phyloP scores from a whole-genome alignment of 2,797 vertebrate genomes.

The Hydrophis major region DNA sequence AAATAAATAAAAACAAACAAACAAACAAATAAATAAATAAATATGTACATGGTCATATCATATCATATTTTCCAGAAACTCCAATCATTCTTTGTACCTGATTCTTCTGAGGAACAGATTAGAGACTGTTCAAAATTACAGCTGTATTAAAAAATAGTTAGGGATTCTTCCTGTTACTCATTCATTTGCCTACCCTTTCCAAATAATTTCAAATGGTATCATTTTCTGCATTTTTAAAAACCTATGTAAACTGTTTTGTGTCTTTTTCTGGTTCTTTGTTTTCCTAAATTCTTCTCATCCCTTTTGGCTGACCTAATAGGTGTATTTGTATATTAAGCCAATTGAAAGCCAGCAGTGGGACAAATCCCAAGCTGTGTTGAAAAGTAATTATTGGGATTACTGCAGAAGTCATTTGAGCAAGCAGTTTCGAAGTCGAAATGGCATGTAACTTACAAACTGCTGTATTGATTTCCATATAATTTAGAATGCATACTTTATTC shows the following conservation, averaged over 20 bases:
- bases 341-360: neutral
- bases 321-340: neutral
- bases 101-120: neutral
- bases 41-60: neutral
- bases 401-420: neutral
- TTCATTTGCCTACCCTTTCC: neutral
- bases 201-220: neutral
- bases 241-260: neutral
- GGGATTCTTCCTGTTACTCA: neutral
- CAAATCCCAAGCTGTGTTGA: neutral
- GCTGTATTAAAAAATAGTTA: neutral
- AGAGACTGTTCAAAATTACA: neutral
- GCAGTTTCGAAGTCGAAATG: neutral
- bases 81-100: neutral
- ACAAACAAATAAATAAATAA: neutral
- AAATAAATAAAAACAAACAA: too few species aligned
- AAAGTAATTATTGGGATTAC: neutral
- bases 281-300: neutral
- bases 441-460: neutral
- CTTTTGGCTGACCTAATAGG: neutral
- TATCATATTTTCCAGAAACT: neutral
- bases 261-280: neutral
- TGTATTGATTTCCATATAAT: neutral
- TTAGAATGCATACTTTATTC: neutral
- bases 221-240: neutral